phyloP scores from a whole-genome alignment of 2,888 invertebrate species.

The Phorcus lineatus region DNA sequence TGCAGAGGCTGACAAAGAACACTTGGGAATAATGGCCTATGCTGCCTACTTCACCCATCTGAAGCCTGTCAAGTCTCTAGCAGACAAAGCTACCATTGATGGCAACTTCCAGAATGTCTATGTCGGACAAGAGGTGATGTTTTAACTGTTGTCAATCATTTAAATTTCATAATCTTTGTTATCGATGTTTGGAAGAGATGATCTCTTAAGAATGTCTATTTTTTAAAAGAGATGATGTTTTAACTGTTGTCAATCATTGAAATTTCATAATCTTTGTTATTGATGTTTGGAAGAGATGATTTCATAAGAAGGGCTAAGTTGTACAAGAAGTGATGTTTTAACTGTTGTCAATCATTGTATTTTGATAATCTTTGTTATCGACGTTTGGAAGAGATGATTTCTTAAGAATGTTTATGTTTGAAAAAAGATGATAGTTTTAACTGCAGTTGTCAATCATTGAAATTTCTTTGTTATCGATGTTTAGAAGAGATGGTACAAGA shows the following conservation, averaged over 20 bases:
- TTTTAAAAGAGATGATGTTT: constrained; percentile 56
- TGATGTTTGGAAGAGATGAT: too few species aligned
- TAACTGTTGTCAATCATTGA: background rate
- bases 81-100: constrained; percentile 56
- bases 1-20: constrained; percentile 95
- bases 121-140: constrained; percentile 59
- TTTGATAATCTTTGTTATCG: too few species aligned
- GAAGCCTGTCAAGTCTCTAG: constrained; percentile 52
- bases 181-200: too few species aligned
- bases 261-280: too few species aligned
- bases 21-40: constrained; percentile 98
- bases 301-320: constrained; percentile 56
- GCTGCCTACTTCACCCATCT: constrained; percentile 90
- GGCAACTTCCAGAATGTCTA: constrained; percentile 54
- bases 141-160: background rate
- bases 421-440: too few species aligned
- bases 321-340: constrained; percentile 53
- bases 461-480: too few species aligned
- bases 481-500: too few species aligned
- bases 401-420: too few species aligned
- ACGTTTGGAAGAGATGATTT: too few species aligned
- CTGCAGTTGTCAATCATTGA: too few species aligned
- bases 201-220: constrained; percentile 54
- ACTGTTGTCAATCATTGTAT: background rate
- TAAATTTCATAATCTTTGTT: too few species aligned